These are phyloP conservation scores for Lepidurus packardi DNA, from an alignment of 1,140 invertebrate species.

Conservation along the genomic window DNA sequence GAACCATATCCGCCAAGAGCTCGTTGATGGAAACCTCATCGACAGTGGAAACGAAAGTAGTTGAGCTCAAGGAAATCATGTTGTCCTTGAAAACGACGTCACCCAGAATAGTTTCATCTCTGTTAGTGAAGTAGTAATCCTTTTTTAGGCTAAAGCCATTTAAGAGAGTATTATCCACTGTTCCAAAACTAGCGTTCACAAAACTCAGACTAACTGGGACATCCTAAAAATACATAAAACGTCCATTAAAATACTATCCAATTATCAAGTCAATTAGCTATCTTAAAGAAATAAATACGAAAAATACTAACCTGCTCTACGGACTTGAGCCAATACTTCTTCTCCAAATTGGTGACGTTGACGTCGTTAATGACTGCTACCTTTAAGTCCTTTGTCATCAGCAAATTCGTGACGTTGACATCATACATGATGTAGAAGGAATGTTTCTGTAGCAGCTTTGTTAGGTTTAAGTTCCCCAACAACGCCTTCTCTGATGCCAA, in stretches of 20 bases:
- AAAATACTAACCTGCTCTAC: neutral
- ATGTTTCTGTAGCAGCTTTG: neutral
- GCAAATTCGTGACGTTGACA: neutral
- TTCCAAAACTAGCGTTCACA: neutral
- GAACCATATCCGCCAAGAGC: neutral
- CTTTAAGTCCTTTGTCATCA: neutral
- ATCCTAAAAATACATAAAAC: neutral
- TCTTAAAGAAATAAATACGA: neutral
- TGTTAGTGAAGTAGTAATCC: neutral
- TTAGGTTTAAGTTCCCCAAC: neutral
- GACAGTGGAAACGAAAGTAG: neutral
- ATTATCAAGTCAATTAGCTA: neutral
- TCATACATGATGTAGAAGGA: neutral
- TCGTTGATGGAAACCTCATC: neutral
- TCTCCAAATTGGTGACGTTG: neutral
- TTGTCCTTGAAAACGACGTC: neutral
- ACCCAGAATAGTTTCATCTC: neutral
- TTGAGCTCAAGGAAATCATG: neutral
- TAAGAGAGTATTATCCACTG: neutral
- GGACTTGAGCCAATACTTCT: neutral
- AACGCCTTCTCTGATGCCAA: neutral
- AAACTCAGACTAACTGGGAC: neutral
- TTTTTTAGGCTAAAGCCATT: neutral
- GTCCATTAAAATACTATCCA: neutral
- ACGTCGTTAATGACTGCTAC: neutral